phyloP scores from a whole-genome alignment of 2,113 vertebrate species.

The Gobio gobio region DNA sequence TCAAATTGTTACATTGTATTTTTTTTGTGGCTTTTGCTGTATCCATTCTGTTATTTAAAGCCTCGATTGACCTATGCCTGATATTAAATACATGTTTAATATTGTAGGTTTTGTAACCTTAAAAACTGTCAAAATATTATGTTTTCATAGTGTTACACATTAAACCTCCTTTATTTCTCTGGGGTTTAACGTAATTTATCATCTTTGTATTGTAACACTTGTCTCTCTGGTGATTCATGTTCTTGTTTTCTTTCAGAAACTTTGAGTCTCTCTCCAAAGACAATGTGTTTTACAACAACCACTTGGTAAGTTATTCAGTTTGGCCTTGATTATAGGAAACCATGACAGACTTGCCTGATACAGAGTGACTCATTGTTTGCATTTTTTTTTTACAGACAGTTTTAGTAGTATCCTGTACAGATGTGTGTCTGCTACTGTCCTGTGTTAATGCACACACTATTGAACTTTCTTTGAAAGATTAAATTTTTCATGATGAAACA shows the following conservation, averaged over 20 bases:
- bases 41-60: not conserved
- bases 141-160: no score
- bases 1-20: not conserved
- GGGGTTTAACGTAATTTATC: not conserved
- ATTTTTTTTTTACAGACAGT: not conserved
- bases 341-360: not conserved
- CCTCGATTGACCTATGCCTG: not conserved
- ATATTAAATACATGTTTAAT: not conserved
- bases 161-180: no score
- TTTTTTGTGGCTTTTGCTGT: no score
- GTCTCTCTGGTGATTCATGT: conserved; percentile 12
- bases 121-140: not conserved
- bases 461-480: not conserved
- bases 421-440: not conserved
- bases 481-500: not conserved
- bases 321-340: conserved; percentile 28
- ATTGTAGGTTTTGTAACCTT: not conserved
- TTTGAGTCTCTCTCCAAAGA: conserved; percentile 88
- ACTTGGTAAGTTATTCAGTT: conserved; percentile 79
- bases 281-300: conserved; percentile 94
- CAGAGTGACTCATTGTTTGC: not conserved
- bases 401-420: not conserved
- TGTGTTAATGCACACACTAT: not conserved
- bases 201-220: not conserved
- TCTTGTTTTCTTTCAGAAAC: conserved; percentile 78